Evolutionary conservation across 2,797 vertebrate genomes (phyloP).

Genomic region (Ambastaia sidthimunki): DNA sequence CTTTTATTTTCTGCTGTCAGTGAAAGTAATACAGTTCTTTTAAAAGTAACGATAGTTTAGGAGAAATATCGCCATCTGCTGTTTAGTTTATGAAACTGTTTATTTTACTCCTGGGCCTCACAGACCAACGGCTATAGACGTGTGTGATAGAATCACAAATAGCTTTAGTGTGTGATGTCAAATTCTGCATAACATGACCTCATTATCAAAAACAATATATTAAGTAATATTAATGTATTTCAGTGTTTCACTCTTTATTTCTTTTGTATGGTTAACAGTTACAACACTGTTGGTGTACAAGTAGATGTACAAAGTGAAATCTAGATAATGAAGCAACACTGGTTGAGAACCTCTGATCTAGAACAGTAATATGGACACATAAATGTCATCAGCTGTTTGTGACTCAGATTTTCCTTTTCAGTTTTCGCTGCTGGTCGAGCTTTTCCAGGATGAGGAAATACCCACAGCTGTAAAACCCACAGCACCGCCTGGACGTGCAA

Average conservation of each 20-base stretch:
- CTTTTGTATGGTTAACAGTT: too few species aligned
- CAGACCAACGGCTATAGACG: too few species aligned
- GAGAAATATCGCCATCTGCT: slow-evolving; percentile 71
- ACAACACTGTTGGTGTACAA: too few species aligned
- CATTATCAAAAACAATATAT: too few species aligned
- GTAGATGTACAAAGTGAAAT: too few species aligned
- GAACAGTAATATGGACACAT: not conserved
- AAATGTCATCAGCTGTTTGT: not conserved
- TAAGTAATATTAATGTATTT: too few species aligned
- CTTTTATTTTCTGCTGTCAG: slow-evolving; percentile 6
- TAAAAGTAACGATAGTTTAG: not conserved
- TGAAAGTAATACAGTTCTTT: not conserved
- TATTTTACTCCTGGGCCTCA: too few species aligned
- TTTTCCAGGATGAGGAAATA: slow-evolving; percentile 89
- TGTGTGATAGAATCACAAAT: too few species aligned
- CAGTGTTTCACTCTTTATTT: too few species aligned
- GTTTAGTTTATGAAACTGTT: slow-evolving; percentile 49
- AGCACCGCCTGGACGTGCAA: slow-evolving; percentile 70
- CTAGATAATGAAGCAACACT: too few species aligned
- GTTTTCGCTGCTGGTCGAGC: slow-evolving; percentile 89
- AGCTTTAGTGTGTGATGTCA: too few species aligned
- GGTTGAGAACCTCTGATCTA: not conserved
- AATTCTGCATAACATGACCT: too few species aligned
- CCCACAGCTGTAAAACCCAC: slow-evolving; percentile 71
- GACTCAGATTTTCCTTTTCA: slow-evolving; percentile 59